Base-by-base conservation (phyloP, 1,140 invertebrate genomes). In the Cepaea nemoralis region DNA sequence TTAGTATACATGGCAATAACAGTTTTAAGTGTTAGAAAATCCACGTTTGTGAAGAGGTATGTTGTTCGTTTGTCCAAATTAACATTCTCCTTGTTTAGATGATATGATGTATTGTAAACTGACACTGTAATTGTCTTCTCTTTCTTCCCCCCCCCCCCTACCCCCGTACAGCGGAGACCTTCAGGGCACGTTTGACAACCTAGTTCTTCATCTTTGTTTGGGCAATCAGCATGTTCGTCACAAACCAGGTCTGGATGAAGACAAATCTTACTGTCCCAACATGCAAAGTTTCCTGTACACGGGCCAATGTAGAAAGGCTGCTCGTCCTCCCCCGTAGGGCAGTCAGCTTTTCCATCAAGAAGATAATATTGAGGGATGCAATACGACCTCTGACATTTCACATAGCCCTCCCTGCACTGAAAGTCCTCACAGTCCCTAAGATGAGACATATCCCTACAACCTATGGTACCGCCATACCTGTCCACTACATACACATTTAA, bases 221-320 rank as follows among this genome's bases (percentile, higher is more conserved):
- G 73, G 40, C 73, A 75, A 31, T 75, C 40, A n/a, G 73, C 5
- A 50, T 31, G 24, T 45, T 42, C 73, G 40, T 75, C 73, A 50
- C 73, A 75, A n/a, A 75, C 39, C 6, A 33, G 73, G 45, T 50
- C 45, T 5, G 73, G 73, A 40, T 75, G 73, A 31, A 75, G 73
- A 31, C 39, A 50, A 5, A 75, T 27, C 19, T 19, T 48, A 40
- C 45, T 75, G 5, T n/a, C 24, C 33, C 45, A 40, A 40, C 73
- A 75, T 5, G 22, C 27, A 40, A 75, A 75, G 31, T 75, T 37
- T 27, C 45, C 73, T 5, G 19, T 12, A 39, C 33, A 66, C 8
- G 31, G 6, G 12, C 10, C 6, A 12, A 6, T 24, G 5, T 27
- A 22, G 8, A n/a, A 10, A 10, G 6, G 10, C 8, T 27, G 8